Evolutionary conservation across 2,113 vertebrate species (phyloP), one percentile per base, ranked within the genome.

Genomic region (Gymnarchus niloticus): DNA sequence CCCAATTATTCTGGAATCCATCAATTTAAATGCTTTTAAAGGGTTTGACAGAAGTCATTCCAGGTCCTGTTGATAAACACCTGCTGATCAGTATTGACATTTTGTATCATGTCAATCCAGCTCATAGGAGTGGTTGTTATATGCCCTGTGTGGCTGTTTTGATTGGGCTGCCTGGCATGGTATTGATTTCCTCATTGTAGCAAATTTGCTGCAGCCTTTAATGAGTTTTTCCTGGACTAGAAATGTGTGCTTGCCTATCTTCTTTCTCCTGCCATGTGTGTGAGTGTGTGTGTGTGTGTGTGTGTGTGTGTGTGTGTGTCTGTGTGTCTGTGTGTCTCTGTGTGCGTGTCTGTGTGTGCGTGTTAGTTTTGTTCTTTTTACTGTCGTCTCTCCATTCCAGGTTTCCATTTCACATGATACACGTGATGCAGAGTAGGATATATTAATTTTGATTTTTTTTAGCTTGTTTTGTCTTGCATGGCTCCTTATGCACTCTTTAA

Each of bases 31-130:
- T 57, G 54, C 19, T 56, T 83, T 83, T 83, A 57, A 83, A 83
- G 82, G 82, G 37, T 83, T 83, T 83, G 52, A 57, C 54, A 56
- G 56, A 59, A 83, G 82, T 33, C 33, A 51, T 41, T 57, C 19
- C 82, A 44, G 82, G 82, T 59, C 33, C 33, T 56, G 37, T 59
- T 57, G 56, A 83, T 83, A 83, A 59, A 59, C 49, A 51, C 21
- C 82, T 83, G 56, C 82, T 59, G 49, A 83, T 83, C 81, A 82
- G 23, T 52, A 82, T 82, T 82, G 82, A 83, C 82, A 83, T 59
- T 83, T 59, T 59, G 56, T n/a, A 59, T 44, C 56, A 46, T 59
- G 54, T 83, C 19, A 44, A 10, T 33, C 54, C 82, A 57, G 52
- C 12, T 46, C 56, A 57, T 57, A 33, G 56, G 23, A 83, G 52